Evolutionary conservation across 2,113 vertebrate genomes (phyloP).

Genomic region (Irena cyanogastra): DNA sequence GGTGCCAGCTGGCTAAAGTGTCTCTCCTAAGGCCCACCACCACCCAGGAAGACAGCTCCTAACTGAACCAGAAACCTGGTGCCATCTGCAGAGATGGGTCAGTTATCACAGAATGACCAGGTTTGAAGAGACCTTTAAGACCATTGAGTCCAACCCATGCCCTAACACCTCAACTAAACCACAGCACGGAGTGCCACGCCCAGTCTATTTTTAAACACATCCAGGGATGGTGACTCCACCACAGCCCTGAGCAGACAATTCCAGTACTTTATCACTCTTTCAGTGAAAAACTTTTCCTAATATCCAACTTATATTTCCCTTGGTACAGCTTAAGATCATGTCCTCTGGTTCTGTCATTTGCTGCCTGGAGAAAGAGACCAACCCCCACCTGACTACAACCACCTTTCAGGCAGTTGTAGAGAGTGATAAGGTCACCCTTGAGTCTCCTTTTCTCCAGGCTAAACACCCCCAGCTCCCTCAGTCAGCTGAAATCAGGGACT

Average conservation of each 20-base stretch:
- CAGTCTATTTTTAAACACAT: not conserved
- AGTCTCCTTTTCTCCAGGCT: not conserved
- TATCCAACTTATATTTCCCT: not conserved
- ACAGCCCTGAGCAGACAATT: too few relatives aligned
- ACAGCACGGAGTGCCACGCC: not conserved
- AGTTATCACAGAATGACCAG: not conserved
- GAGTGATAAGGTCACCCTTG: too few relatives aligned
- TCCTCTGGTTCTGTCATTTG: not conserved
- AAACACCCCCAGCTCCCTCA: not conserved
- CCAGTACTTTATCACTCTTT: not conserved
- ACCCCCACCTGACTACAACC: accelerated
- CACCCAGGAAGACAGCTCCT: not conserved
- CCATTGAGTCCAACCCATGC: not conserved
- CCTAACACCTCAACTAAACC: not conserved
- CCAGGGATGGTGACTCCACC: not conserved
- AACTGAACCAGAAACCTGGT: not conserved
- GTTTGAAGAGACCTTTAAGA: not conserved
- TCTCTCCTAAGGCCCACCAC: not conserved
- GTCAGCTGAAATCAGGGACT: not conserved
- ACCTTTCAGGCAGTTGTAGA: not conserved
- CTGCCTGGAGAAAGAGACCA: not conserved
- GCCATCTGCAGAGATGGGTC: accelerated
- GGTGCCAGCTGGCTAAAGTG: not conserved
- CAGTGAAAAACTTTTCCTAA: not conserved
- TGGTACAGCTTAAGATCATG: accelerated